These are phyloP conservation scores for Eidolon dupreanum DNA, from an alignment of 2,797 vertebrate genomes.

Conservation along the genomic window DNA sequence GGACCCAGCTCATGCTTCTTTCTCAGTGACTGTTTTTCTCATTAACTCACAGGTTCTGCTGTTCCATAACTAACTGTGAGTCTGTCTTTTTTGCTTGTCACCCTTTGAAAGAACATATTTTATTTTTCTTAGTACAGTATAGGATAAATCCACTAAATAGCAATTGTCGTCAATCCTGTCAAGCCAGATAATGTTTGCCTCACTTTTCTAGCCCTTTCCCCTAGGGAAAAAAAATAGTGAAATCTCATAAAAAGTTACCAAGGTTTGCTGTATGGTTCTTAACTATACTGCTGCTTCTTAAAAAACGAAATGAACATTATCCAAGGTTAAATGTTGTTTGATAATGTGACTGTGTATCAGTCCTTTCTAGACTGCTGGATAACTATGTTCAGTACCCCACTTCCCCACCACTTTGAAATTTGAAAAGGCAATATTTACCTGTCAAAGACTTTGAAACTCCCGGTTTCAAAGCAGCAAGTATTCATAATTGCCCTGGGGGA, in stretches of 20 bases:
- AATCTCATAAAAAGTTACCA: conserved; percentile 1
- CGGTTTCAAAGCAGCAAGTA: conserved; percentile 36
- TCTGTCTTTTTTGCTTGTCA: neutral
- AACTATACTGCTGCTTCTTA: neutral
- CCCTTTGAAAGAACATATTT: neutral
- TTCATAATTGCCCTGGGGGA: neutral
- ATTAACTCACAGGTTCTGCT: neutral
- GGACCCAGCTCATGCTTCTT: neutral
- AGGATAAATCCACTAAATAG: conserved; percentile 24
- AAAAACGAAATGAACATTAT: conserved; percentile 36
- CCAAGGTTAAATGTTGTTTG: neutral
- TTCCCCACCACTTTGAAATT: neutral
- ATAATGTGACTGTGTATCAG: neutral
- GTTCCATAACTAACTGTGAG: neutral
- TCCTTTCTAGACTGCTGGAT: conserved; percentile 8
- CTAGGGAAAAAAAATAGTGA: neutral
- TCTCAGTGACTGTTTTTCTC: neutral
- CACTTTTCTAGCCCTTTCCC: conserved; percentile 21
- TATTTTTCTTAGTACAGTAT: conserved; percentile 15
- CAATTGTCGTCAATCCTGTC: neutral
- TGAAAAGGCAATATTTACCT: conserved; percentile 63
- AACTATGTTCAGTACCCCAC: neutral
- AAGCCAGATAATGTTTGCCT: neutral
- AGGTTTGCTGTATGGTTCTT: neutral
- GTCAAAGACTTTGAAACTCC: conserved; percentile 48